These are phyloP conservation scores for Lycopodina hypogea DNA, from an alignment of 37 sponge, comb jelly and placozoan species.

Conservation along the genomic window DNA sequence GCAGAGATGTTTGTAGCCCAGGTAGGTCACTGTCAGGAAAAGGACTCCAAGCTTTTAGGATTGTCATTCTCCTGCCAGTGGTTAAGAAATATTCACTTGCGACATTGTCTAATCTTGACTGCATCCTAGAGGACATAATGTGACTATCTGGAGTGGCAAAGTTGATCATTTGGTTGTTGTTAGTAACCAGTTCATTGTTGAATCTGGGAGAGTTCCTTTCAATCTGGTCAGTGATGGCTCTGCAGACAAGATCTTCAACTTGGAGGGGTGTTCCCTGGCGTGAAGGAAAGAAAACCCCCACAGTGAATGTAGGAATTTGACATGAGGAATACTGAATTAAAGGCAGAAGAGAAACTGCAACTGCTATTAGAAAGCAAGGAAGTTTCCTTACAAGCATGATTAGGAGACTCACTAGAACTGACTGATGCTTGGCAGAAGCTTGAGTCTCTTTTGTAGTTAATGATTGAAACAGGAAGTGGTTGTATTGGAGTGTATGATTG, in stretches of 20 bases:
- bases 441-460: no score
- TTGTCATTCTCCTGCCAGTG: constrained; percentile 23
- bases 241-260: constrained; percentile 51
- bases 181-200: constrained; percentile 42
- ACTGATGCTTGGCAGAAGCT: background rate
- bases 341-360: background rate
- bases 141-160: constrained; percentile 42
- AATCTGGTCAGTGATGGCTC: constrained; percentile 51
- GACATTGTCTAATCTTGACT: constrained; percentile 40
- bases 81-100: background rate
- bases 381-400: background rate
- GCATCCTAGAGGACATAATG: constrained; percentile 62
- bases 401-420: background rate
- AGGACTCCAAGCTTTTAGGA: constrained; percentile 47
- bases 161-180: constrained; percentile 32
- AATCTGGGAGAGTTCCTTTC: constrained; percentile 53
- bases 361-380: background rate
- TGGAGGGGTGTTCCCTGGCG: background rate
- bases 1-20: constrained; percentile 33
- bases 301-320: constrained; percentile 37
- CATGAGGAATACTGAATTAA: background rate
- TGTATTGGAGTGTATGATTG: no score
- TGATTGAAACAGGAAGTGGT: no score
- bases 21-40: constrained; percentile 7
- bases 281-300: constrained; percentile 53